phyloP scores from a whole-genome alignment of 2,113 vertebrate species.

The Dipodomys spectabilis region DNA sequence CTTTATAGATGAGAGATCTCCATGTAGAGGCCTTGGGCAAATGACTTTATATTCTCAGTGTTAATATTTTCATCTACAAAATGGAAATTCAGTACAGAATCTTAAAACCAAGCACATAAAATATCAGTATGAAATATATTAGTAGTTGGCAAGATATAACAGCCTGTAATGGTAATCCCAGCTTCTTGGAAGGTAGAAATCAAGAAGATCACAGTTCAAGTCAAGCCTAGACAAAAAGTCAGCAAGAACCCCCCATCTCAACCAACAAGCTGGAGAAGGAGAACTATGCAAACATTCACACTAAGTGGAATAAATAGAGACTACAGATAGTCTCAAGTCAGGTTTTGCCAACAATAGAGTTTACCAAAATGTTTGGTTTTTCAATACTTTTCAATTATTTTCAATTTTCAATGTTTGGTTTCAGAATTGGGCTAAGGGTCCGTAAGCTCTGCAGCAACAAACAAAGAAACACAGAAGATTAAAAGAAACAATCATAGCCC shows the following conservation, averaged over 20 bases:
- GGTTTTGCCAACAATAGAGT: not conserved
- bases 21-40: not conserved
- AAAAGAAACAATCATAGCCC: not conserved
- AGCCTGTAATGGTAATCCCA: no score
- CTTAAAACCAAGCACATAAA: conserved; percentile 45
- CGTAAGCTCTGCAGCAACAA: not conserved
- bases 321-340: not conserved
- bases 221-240: no score
- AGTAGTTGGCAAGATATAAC: no score
- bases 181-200: no score
- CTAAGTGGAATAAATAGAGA: not conserved
- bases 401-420: not conserved
- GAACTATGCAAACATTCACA: not conserved
- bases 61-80: conserved; percentile 13
- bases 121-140: not conserved
- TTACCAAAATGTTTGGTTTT: not conserved
- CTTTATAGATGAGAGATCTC: not conserved
- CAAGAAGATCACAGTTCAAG: no score
- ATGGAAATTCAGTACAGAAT: not conserved
- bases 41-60: conserved; percentile 35
- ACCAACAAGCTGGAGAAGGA: no score
- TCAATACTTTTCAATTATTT: not conserved
- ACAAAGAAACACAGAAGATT: not conserved
- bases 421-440: not conserved
- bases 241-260: no score